phyloP scores from a whole-genome alignment of 2,797 vertebrate genomes.

The Poeciliopsis turneri region DNA sequence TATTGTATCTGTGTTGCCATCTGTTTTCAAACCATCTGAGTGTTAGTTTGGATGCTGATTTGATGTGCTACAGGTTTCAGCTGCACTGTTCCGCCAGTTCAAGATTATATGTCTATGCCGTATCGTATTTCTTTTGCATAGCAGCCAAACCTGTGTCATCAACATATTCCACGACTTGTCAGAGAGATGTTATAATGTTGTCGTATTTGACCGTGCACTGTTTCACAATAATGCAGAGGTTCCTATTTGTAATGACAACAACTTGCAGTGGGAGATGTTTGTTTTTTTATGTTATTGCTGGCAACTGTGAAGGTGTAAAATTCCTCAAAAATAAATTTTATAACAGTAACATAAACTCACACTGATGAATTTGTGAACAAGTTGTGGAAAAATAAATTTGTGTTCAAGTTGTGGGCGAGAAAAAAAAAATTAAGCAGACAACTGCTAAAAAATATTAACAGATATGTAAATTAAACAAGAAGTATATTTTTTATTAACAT shows the following conservation, averaged over 20 bases:
- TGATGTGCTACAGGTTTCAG: conserved; percentile 18
- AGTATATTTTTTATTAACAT: background rate
- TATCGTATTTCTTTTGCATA: conserved; percentile 15
- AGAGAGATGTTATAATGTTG: conserved; percentile 29
- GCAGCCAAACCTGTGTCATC: conserved; percentile 21
- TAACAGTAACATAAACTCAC: background rate
- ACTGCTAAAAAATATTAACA: background rate
- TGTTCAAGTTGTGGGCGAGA: background rate
- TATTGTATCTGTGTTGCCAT: conserved; percentile 44
- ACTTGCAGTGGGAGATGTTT: conserved; percentile 12
- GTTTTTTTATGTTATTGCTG: background rate
- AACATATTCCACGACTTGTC: conserved; percentile 27
- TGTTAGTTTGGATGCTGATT: conserved; percentile 56
- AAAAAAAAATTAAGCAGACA: background rate
- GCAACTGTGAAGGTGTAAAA: background rate
- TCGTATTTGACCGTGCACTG: conserved; percentile 14
- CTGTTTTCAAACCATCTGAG: conserved; percentile 53
- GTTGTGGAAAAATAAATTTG: background rate
- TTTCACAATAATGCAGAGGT: conserved; percentile 9
- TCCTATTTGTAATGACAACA: conserved; percentile 7
- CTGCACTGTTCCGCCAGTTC: conserved; percentile 20
- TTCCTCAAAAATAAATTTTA: background rate
- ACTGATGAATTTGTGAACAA: background rate
- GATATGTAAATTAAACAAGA: background rate
- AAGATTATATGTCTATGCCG: conserved; percentile 19